Evolutionary conservation across 2,888 invertebrate genomes (phyloP).

Genomic region (Lepidocyrtinus sp.): DNA sequence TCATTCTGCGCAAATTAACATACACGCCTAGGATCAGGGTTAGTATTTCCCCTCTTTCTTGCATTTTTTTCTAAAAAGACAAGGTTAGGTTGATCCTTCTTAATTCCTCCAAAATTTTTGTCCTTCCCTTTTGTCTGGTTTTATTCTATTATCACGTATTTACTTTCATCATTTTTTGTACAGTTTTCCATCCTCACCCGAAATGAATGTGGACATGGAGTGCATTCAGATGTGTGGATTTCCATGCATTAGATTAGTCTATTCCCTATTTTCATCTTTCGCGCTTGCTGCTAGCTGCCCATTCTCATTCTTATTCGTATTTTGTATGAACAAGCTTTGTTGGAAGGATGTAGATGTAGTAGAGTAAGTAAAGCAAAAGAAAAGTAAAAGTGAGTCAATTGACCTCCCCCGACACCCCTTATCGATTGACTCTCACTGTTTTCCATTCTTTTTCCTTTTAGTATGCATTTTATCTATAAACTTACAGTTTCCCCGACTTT

Average conservation of each 20-base stretch:
- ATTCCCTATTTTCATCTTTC: conserved; percentile 55
- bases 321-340: conserved; percentile 5
- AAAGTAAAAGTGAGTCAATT: conserved; percentile 69
- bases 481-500: conserved; percentile 23
- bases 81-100: too few species aligned
- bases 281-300: conserved; percentile 4
- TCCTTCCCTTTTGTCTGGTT: conserved; percentile 52
- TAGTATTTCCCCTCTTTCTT: too few species aligned
- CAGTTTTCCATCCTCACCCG: neutral
- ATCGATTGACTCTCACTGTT: conserved; percentile 66
- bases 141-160: conserved; percentile 54
- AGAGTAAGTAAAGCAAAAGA: conserved; percentile 32
- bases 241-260: conserved; percentile 57
- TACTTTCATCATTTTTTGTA: conserved; percentile 38
- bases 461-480: conserved; percentile 44
- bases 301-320: conserved; percentile 12
- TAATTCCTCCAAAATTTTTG: too few species aligned
- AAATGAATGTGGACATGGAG: conserved; percentile 54
- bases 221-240: conserved; percentile 58
- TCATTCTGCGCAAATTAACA: too few species aligned
- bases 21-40: too few species aligned
- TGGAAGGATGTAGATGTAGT: neutral
- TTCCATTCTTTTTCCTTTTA: conserved; percentile 34
- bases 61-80: too few species aligned
- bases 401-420: conserved; percentile 70